Evolutionary conservation across 2,888 invertebrate species (phyloP).

Genomic region (Trichacis sp.): DNA sequence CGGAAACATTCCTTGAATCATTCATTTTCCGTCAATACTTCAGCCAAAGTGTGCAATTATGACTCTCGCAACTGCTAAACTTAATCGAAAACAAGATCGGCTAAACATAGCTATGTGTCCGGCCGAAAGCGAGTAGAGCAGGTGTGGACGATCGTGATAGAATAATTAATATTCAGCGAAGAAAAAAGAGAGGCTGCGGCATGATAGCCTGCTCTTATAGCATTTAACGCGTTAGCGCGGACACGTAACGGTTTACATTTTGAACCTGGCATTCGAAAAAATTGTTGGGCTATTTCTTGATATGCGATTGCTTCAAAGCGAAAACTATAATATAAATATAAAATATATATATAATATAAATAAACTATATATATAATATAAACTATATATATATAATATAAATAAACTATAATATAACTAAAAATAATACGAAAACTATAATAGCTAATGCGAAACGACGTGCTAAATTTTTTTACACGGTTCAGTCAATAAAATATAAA

Average conservation of each 20-base stretch:
- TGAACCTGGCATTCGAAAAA: conserved; percentile 33
- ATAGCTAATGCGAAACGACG: too few species aligned
- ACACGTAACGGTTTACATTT: conserved; percentile 42
- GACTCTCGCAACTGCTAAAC: conserved; percentile 6
- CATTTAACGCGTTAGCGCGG: conserved; percentile 56
- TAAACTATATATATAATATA: too few species aligned
- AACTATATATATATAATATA: too few species aligned
- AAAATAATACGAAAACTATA: too few species aligned
- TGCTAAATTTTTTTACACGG: too few species aligned
- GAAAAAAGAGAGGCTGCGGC: conserved; percentile 35
- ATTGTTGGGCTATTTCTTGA: background rate
- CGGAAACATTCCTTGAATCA: background rate
- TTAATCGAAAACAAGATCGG: conserved; percentile 20
- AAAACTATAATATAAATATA: too few species aligned
- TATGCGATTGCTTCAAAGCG: background rate
- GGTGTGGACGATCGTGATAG: conserved; percentile 51
- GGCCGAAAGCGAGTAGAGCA: conserved; percentile 41
- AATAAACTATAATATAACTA: too few species aligned
- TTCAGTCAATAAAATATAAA: too few species aligned
- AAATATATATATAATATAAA: too few species aligned
- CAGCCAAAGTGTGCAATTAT: conserved; percentile 3
- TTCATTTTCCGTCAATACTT: background rate
- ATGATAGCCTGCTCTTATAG: conserved; percentile 41
- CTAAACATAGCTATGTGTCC: conserved; percentile 11
- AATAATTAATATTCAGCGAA: conserved; percentile 62